These are phyloP conservation scores for Penaeus japonicus DNA, from an alignment of 1,140 invertebrate genomes.

Conservation along the genomic window DNA sequence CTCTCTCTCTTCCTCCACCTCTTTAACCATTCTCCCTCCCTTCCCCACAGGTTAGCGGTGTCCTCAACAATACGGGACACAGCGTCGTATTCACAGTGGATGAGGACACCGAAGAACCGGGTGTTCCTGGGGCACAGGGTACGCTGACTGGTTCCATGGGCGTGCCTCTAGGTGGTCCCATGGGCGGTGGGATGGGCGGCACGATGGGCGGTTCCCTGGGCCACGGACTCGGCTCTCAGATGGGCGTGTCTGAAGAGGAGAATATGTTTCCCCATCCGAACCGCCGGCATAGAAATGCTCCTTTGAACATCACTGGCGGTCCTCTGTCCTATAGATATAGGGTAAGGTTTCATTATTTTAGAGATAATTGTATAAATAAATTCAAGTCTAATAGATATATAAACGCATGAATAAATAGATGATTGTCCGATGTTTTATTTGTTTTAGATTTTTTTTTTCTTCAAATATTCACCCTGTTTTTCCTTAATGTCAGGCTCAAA, in stretches of 20 bases:
- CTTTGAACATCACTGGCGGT: constrained; percentile 81
- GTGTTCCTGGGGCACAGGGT: neutral
- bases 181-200: neutral
- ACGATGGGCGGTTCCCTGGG: constrained; percentile 11
- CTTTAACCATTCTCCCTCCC: neutral
- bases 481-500: too few relatives aligned
- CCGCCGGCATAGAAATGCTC: neutral
- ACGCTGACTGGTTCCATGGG: neutral
- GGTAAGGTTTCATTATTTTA: neutral
- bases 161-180: neutral
- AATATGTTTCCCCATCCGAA: neutral
- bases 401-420: too few relatives aligned
- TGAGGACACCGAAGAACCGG: constrained; percentile 69
- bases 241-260: neutral
- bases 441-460: too few relatives aligned
- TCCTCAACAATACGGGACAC: constrained; percentile 87
- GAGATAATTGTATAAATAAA: too few relatives aligned
- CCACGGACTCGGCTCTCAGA: neutral
- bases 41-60: constrained; percentile 79
- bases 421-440: too few relatives aligned
- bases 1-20: neutral
- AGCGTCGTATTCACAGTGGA: constrained; percentile 64
- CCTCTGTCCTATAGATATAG: constrained; percentile 90
- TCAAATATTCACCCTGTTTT: too few relatives aligned
- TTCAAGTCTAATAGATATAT: too few relatives aligned